Evolutionary conservation across 2,888 invertebrate genomes (phyloP).

Genomic region (Drosophila mayaguana): DNA sequence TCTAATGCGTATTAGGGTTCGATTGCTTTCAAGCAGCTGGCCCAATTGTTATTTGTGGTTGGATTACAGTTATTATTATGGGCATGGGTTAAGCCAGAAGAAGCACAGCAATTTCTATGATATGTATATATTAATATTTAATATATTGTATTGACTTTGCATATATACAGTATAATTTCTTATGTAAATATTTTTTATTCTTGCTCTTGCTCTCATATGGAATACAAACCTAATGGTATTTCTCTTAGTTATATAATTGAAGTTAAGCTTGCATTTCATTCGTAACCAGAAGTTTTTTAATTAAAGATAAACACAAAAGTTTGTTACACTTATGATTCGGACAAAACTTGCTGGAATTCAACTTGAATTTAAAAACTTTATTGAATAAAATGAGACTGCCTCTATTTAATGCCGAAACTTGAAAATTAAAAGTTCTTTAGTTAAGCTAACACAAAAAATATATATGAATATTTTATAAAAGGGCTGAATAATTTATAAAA

Average conservation of each 20-base stretch:
- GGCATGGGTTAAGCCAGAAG: neutral
- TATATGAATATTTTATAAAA: neutral
- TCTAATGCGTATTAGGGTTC: neutral
- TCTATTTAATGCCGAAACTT: neutral
- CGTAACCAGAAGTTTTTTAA: neutral
- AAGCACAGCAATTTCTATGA: too few relatives aligned
- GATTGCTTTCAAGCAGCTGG: neutral
- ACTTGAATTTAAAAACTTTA: neutral
- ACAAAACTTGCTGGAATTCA: neutral
- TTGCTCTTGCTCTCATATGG: neutral
- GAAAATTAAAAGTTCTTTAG: neutral
- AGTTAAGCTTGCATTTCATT: neutral
- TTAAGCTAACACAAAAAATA: neutral
- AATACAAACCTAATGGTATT: neutral
- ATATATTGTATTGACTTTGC: too few relatives aligned
- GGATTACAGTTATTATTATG: neutral
- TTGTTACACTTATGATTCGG: neutral
- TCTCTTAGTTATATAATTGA: neutral
- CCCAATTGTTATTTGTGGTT: slow-evolving; percentile 1
- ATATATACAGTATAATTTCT: too few relatives aligned
- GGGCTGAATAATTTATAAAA: too few relatives aligned
- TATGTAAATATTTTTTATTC: neutral
- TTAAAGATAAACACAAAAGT: neutral
- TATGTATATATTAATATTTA: neutral
- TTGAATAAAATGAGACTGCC: neutral